Base-by-base conservation (phyloP, 2,797 vertebrate genomes). In the Triplophysa bombifrons region DNA sequence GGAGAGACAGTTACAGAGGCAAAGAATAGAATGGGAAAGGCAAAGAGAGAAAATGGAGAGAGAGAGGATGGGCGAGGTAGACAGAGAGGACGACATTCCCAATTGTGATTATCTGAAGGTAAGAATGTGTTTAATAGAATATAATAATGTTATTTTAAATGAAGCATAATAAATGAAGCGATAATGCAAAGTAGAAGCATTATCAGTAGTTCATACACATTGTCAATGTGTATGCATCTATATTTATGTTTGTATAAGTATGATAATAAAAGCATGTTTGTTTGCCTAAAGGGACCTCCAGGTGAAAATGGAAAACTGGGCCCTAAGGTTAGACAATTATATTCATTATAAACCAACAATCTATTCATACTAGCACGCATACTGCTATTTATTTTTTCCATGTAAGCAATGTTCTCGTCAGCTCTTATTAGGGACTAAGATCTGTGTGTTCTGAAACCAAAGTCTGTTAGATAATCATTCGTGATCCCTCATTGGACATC, bases 281-380 rank as follows among this genome's bases (percentile, higher is more conserved):
- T 76, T 1, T 72, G 38, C 61, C 92, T 53, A 84, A 64, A 96
- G 95, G 95, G 96, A 3, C 91, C 93, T 9, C 92, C 86, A 4
- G 95, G 95, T 22, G 93, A 95, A 27, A 86, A 69, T 51, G 94
- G 95, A 53, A 70, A 87, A 1, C 88, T 85, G 34, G 95, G 95
- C 85, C 78, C 72, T 78, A 96, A 96, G 94, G 95, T 95, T 13
- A 34, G 41, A 1, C 34, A 56, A 56, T 7, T 19, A 34, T 50
- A 34, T 78, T 44, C 6, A 51, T 63, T 63, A 50, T 63, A 44
- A 38, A 46, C 61, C 5, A 30, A 61, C n/a, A n/a, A 25, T 64
- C 58, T 68, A 38, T 74, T 56, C 63, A 76, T 71, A 78, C 72
- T 76, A 63, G 61, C n/a, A 79, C 77, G 22, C 68, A 34, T 44